A percentile compares a stretch with the other conserved stretches of the same genome.
These are phyloP conservation scores for Danionella dracula DNA, from an alignment of 2,797 vertebrate genomes.

Conservation along the genomic window DNA sequence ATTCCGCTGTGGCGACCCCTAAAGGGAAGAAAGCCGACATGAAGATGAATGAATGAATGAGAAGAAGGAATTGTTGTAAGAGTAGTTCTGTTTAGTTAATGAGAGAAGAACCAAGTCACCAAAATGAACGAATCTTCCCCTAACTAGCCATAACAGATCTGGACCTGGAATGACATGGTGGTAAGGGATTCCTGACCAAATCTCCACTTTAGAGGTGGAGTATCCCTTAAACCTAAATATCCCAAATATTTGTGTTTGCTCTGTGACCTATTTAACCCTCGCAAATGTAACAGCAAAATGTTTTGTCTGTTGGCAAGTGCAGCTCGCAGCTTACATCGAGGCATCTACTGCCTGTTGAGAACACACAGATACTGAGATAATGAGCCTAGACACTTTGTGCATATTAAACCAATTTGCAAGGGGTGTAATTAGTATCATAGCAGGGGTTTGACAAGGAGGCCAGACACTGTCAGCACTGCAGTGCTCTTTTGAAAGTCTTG, in stretches of 20 bases:
- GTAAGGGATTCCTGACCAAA: no score
- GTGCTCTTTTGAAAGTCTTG: constrained; percentile 19
- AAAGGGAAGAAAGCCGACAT: no score
- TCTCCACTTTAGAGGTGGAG: no score
- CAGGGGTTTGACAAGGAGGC: constrained; percentile 31
- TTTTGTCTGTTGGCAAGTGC: constrained; percentile 27
- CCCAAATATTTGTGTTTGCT: background rate
- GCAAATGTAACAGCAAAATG: constrained; percentile 35
- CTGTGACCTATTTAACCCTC: constrained; percentile 25
- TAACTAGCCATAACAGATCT: no score
- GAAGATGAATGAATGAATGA: no score
- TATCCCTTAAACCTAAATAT: no score
- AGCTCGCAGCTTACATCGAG: constrained; percentile 3
- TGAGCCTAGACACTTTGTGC: constrained; percentile 45
- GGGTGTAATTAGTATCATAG: constrained; percentile 56
- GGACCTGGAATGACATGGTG: no score
- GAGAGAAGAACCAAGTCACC: no score
- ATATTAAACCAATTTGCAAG: constrained; percentile 39
- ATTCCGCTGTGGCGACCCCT: no score
- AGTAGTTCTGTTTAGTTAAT: no score
- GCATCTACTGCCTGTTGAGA: background rate
- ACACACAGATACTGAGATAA: constrained; percentile 42
- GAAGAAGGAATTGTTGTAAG: no score
- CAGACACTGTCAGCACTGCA: constrained; percentile 32
- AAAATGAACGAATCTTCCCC: no score